Evolutionary conservation across 2,797 vertebrate species (phyloP), one percentile per base, ranked within the genome.

Genomic region (Trematomus bernacchii): DNA sequence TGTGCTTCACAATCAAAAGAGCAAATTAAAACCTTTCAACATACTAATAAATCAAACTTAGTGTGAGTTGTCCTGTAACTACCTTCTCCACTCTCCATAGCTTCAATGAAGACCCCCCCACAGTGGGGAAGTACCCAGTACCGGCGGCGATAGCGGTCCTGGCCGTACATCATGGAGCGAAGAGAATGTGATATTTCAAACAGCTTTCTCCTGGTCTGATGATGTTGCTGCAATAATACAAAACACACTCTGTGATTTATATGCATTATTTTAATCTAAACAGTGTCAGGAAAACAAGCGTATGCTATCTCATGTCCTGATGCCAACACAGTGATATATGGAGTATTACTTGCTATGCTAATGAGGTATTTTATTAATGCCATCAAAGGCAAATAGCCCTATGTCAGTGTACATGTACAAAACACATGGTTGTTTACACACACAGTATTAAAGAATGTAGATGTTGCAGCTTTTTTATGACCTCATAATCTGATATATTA

Each of bases 101-200:
- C 97, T 94, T 99, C 98, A 11, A 99, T 96, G 92, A 99, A 99
- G 91, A 99, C 89, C 0, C 98, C 98, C 33, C 98, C 98, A 75
- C 98, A 99, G 33, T 99, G 98, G 12, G 98, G 98, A 57, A 99
- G 96, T 40, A 99, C 97, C 98, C 98, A 99, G 90, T 99, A 99
- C 44, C 98, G 95, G 19, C 98, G 97, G 52, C 96, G 95, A 82
- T 97, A 99, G 2, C 98, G 97, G 86, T 99, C 98, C 85, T 99
- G 98, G 12, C 98, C 98, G 8, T 99, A 99, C 95, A 97, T 97
- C 97, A 98, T 97, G 0, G 98, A 98, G 73, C 98, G 97, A 62
- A 99, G 91, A 53, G 97, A 98, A 71, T 99, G 97, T 2, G 98
- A 98, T 10, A 97, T 97, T 82, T 99, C 98, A 87, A 99, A 99